A percentile compares a stretch with the other conserved stretches of the same genome.
phyloP scores from a whole-genome alignment of 2,888 invertebrate genomes.

The Octonoba sinensis region DNA sequence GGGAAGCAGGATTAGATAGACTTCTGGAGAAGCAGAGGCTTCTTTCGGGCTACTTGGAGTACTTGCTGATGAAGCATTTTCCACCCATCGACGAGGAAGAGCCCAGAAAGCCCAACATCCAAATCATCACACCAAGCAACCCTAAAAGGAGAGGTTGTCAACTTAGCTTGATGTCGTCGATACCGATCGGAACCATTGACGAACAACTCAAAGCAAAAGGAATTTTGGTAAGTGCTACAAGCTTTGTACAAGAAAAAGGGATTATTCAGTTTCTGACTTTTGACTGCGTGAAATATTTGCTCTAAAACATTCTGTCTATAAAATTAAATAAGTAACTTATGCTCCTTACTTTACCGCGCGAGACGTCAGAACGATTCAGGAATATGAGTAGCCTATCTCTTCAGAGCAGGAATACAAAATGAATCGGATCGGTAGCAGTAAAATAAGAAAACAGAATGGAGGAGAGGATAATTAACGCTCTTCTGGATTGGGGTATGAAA shows the following conservation, averaged over 20 bases:
- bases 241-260: neutral
- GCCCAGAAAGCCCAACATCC: slow-evolving; percentile 56
- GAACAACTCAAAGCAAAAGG: slow-evolving; percentile 73
- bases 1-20: slow-evolving; percentile 72
- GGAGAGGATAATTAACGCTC: too few relatives aligned
- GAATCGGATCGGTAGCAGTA: too few relatives aligned
- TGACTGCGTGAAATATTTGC: too few relatives aligned
- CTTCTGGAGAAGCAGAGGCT: slow-evolving; percentile 72
- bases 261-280: too few relatives aligned
- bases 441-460: too few relatives aligned
- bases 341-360: too few relatives aligned
- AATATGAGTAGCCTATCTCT: too few relatives aligned
- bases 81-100: slow-evolving; percentile 18
- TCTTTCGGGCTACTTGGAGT: slow-evolving; percentile 75
- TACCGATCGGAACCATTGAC: slow-evolving; percentile 71
- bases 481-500: too few relatives aligned
- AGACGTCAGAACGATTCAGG: too few relatives aligned
- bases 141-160: slow-evolving; percentile 74
- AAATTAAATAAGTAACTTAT: too few relatives aligned
- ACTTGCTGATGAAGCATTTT: slow-evolving; percentile 70
- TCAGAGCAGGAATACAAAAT: too few relatives aligned
- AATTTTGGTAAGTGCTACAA: slow-evolving; percentile 72
- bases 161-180: slow-evolving; percentile 73
- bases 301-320: too few relatives aligned
- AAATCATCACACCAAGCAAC: slow-evolving; percentile 74